These are phyloP conservation scores for Sebastes iracundus DNA, from an alignment of 2,797 vertebrate genomes.

Conservation along the genomic window DNA sequence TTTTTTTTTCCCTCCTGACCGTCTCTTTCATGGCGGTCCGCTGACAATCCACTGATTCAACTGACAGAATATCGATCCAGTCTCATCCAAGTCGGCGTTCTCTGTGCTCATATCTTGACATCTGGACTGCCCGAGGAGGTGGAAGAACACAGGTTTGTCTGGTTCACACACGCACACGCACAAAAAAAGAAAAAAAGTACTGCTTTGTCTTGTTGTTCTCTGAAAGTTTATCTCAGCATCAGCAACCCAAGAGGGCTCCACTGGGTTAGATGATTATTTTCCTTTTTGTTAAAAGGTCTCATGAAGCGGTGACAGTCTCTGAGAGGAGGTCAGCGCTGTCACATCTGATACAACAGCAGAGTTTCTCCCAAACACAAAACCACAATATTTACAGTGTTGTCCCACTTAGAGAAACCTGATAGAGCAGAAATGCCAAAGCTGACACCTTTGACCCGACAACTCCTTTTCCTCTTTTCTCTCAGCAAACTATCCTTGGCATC, in stretches of 20 bases:
- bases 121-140: conserved; percentile 23
- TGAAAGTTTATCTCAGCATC: conserved; percentile 19
- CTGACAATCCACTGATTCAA: conserved; percentile 55
- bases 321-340: not conserved
- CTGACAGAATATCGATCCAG: conserved; percentile 70
- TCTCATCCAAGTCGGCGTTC: conserved; percentile 50
- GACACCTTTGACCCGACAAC: not conserved
- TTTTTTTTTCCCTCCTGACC: conserved; percentile 13
- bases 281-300: conserved; percentile 24
- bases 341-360: conserved; percentile 15
- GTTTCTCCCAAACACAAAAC: conserved; percentile 1
- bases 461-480: not conserved
- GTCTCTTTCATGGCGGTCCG: conserved; percentile 33
- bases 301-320: not conserved
- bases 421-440: conserved; percentile 1
- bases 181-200: not conserved
- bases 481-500: too few relatives aligned
- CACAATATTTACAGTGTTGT: not conserved
- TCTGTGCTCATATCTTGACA: conserved; percentile 48
- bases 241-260: not conserved
- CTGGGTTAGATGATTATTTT: not conserved
- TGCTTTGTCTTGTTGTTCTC: not conserved
- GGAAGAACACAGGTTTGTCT: conserved; percentile 21
- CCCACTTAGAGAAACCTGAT: not conserved
- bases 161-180: not conserved